These are phyloP conservation scores for Alloscopus bannaensis DNA, from an alignment of 2,888 invertebrate species.

Conservation along the genomic window DNA sequence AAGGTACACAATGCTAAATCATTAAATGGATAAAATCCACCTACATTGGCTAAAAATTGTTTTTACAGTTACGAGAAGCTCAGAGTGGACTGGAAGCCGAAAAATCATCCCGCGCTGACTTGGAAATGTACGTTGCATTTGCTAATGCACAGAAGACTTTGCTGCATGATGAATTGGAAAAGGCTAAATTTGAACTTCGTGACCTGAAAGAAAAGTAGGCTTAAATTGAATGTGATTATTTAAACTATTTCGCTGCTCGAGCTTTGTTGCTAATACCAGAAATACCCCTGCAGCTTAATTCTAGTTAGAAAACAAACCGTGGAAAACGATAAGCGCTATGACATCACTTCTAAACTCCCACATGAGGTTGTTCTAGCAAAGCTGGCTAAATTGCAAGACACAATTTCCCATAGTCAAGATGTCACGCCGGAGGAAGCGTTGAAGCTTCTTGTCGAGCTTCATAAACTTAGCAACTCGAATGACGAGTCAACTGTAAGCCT, in stretches of 20 bases:
- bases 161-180: conserved; percentile 76
- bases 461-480: conserved; percentile 32
- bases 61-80: conserved; percentile 75
- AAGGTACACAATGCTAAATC: too few species aligned
- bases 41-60: conserved; percentile 9
- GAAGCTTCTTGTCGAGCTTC: conserved; percentile 38
- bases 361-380: conserved; percentile 37
- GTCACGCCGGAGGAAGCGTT: conserved; percentile 29
- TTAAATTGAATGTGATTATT: not conserved
- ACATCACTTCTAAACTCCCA: conserved; percentile 39
- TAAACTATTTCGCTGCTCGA: conserved; percentile 4
- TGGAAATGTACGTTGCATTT: conserved; percentile 78
- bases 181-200: conserved; percentile 73
- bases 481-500: conserved; percentile 21
- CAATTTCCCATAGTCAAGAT: conserved; percentile 30
- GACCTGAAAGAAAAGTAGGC: conserved; percentile 71
- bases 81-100: conserved; percentile 76
- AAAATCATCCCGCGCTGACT: conserved; percentile 76
- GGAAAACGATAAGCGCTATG: conserved; percentile 35
- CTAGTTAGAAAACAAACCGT: conserved; percentile 35
- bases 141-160: conserved; percentile 77
- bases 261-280: too few species aligned
- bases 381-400: conserved; percentile 37
- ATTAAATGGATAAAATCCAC: too few species aligned
- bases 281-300: conserved; percentile 31